phyloP scores from a whole-genome alignment of 2,888 invertebrate species.

The Dione vanillae region DNA sequence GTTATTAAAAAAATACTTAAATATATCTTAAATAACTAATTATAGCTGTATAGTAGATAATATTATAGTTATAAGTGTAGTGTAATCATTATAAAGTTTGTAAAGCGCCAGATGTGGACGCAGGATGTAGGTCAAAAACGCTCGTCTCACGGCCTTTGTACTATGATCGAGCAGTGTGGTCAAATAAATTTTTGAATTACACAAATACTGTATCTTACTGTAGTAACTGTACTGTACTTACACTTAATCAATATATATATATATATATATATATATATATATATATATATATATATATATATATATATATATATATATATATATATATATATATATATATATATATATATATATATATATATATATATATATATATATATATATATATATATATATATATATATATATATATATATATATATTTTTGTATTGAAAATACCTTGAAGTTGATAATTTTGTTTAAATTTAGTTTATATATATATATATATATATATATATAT shows the following conservation, averaged over 20 bases:
- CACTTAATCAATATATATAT: no score
- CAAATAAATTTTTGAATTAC: constrained; percentile 20
- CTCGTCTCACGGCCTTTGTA: constrained; percentile 50
- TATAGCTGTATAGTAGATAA: neutral
- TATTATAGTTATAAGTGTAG: constrained; percentile 26
- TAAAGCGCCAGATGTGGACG: constrained; percentile 49
- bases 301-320: no score
- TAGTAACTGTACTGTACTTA: neutral
- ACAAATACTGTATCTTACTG: neutral
- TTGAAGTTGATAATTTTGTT: neutral
- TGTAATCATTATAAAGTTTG: constrained; percentile 24
- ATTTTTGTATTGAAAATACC: constrained; percentile 4
- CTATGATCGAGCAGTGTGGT: constrained; percentile 32
- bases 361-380: no score
- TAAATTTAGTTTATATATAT: neutral
- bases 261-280: no score
- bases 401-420: no score
- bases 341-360: no score
- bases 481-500: no score
- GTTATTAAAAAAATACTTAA: no score
- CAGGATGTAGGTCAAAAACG: constrained; percentile 59
- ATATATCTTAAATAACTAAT: neutral
- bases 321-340: no score
- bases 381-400: no score
- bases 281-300: no score